Base-by-base conservation (phyloP, 2,113 vertebrate species). In the Calyptommatus sinebrachiatus region DNA sequence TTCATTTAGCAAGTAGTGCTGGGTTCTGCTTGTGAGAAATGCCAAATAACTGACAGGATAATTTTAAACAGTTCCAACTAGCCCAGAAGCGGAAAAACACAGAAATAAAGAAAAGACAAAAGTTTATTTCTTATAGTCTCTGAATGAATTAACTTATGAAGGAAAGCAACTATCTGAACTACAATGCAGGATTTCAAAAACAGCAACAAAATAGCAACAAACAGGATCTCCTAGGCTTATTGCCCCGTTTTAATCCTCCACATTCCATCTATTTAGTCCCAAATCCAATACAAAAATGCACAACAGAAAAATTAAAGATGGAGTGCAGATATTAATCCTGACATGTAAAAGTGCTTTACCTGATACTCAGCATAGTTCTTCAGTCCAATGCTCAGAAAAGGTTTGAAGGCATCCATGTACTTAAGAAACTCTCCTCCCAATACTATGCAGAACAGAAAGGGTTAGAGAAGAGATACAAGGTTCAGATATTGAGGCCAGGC, bases 401-500 rank as follows among this genome's bases (percentile, higher is more conserved):
- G 98, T 84, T 99, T 99, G 88, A 99, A 99, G 91, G 98, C 97
- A 53, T 99, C 98, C 98, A 99, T 99, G 91, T 99, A 99, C 68
- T 99, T 99, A 90, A 99, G 94, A 85, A 99, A 99, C 86, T 99
- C 98, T 78, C 96, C 94, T 84, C 98, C 98, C 85, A 99, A 84
- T 75, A 99, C 98, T 99, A 90, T 0, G 83, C 78, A 73, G 0
- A 53, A 81, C 45, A 14, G n/a, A 45, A 41, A n/a, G 29, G 48
- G 24, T 57, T 18, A 29, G 2, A 41, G 68, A 70, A 28, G 8
- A 73, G 28, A 65, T 66, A 73, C 10, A 24, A 24, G 24, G 28
- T 41, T 73, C 5, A 73, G 16, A n/a, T 26, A 73, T 21, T 5
- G 0, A 18, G 73, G 14, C 2, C 2, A 0, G 12, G 0, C 28